phyloP scores from a whole-genome alignment of 2,113 vertebrate species.

The Solea solea region DNA sequence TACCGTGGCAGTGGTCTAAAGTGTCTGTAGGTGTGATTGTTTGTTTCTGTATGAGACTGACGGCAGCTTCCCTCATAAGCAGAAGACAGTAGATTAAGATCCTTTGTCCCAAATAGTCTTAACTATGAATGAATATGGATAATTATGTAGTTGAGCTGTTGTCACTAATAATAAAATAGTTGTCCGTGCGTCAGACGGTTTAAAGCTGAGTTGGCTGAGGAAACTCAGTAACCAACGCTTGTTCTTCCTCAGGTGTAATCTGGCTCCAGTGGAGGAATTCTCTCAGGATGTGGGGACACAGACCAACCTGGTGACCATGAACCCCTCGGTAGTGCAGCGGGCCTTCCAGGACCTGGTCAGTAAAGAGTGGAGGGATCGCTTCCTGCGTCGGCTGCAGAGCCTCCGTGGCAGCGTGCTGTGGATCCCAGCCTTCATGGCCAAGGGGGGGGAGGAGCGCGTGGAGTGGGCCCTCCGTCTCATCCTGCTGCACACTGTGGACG shows the following conservation, averaged over 20 bases:
- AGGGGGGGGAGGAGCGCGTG: constrained; percentile 92
- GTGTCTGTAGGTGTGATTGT: no score
- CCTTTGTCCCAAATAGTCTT: no score
- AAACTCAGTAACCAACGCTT: not conserved
- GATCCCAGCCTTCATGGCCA: constrained; percentile 98
- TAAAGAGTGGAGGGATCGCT: constrained; percentile 88
- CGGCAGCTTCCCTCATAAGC: no score
- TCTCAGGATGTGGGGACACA: constrained; percentile 87
- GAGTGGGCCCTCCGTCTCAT: constrained; percentile 94
- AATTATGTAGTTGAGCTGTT: no score
- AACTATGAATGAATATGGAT: no score
- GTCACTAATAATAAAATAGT: no score
- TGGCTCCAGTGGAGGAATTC: constrained; percentile 94
- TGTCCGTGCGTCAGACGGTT: no score
- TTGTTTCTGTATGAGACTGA: no score
- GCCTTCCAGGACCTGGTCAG: constrained; percentile 94
- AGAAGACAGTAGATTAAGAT: no score
- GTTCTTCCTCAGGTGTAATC: constrained; percentile 86
- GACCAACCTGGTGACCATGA: constrained; percentile 96
- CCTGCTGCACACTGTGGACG: constrained; percentile 87
- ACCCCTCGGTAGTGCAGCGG: constrained; percentile 94
- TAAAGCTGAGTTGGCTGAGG: no score
- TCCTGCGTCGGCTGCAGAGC: constrained; percentile 87
- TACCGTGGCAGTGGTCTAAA: no score
- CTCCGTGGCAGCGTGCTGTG: constrained; percentile 93